These are phyloP conservation scores for Standfussiana lucernea DNA, from an alignment of 2,888 invertebrate species.

Conservation along the genomic window DNA sequence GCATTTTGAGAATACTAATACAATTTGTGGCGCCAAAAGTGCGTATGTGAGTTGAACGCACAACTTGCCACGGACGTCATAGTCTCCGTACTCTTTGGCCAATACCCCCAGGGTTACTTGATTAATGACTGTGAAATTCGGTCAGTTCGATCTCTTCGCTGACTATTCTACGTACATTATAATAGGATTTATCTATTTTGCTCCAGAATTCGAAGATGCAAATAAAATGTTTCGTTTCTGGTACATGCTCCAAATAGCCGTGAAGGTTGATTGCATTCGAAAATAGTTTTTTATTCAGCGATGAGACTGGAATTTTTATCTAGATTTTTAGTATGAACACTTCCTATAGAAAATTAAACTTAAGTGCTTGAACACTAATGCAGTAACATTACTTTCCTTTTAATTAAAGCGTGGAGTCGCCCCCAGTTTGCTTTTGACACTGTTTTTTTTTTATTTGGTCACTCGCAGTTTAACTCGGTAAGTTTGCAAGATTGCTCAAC, in stretches of 20 bases:
- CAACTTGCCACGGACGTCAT: not conserved
- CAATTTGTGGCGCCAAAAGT: not conserved
- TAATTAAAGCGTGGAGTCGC: no score
- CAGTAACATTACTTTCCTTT: no score
- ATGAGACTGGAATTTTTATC: constrained; percentile 19
- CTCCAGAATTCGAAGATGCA: constrained; percentile 29
- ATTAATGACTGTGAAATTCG: constrained; percentile 4
- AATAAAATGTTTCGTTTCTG: constrained; percentile 18
- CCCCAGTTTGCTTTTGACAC: no score
- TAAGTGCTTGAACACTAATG: not conserved
- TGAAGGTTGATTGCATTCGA: constrained; percentile 54
- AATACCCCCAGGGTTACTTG: not conserved
- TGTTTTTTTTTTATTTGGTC: no score
- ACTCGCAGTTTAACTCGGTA: no score
- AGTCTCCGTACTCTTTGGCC: not conserved
- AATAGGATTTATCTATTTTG: constrained; percentile 28
- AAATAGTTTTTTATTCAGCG: constrained; percentile 53
- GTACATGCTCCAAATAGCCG: constrained; percentile 40
- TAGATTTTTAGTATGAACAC: not conserved
- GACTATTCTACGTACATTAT: constrained; percentile 17
- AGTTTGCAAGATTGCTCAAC: no score
- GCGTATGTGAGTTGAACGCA: not conserved
- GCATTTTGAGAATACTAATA: not conserved
- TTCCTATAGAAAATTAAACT: not conserved
- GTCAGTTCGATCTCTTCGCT: not conserved